Evolutionary conservation across 2,113 vertebrate species (phyloP), one percentile per base, ranked within the genome.

Genomic region (Oceanodroma tethys): DNA sequence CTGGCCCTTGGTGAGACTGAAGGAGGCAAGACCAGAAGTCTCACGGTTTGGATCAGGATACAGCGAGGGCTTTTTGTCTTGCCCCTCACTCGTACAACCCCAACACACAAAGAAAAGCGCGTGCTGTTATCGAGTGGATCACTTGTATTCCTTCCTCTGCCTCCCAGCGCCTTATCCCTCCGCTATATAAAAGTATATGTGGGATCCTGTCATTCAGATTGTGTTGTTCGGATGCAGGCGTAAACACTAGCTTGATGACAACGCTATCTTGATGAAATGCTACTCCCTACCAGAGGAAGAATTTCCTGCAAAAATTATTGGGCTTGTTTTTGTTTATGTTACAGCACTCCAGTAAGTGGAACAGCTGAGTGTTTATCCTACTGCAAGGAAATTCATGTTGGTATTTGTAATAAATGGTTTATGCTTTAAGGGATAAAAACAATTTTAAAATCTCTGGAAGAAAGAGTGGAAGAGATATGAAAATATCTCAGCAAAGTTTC

Each of bases 301-400:
- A 98, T 89, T 92, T 12, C 16, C 97, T 93, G 95, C 95, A 97
- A 97, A 98, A 98, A 98, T 97, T 92, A 25, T 81, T 96, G 74
- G 94, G 94, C 97, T 98, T 98, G 97, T 93, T 90, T 98, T 98
- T 97, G 97, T 98, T 98, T 98, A 96, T 86, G 90, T 86, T 96
- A 94, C 87, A 89, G 94, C 95, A 92, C 96, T 98, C 97, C 97
- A 97, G 86, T 97, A 97, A 97, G 97, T 97, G 96, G 97, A 97
- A 97, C 97, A 98, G 97, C 98, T 98, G 97, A 98, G 97, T 98
- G 97, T 98, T 98, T 98, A 98, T 98, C 98, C 98, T 97, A 72
- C 97, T 97, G 97, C 97, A 98, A 96, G 83, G 97, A 98, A 98
- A 98, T 97, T 88, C 95, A 47, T 98, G 94, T 97, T 97, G 93